phyloP scores from a whole-genome alignment of 2,888 invertebrate genomes.

The Chydorus sphaericus region DNA sequence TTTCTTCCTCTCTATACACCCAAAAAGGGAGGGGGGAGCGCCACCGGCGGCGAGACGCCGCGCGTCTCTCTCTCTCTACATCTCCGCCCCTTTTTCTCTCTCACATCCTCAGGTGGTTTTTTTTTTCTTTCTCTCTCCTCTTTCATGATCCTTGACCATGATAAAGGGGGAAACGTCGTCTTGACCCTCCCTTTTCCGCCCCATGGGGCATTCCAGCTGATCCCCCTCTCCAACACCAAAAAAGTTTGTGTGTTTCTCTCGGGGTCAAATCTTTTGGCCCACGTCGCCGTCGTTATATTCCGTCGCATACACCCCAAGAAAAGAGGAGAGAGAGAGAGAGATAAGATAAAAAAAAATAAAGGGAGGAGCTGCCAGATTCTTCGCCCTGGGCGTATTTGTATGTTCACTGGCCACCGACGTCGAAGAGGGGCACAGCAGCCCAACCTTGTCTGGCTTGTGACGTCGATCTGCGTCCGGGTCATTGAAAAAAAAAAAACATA shows the following conservation, averaged over 20 bases:
- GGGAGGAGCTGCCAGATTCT: neutral
- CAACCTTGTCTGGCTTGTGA: constrained; percentile 8
- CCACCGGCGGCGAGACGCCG: constrained; percentile 3
- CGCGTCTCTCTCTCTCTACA: neutral
- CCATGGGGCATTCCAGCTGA: neutral
- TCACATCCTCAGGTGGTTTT: constrained; percentile 2
- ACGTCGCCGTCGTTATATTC: neutral
- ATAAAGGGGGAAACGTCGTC: neutral
- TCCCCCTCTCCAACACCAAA: neutral
- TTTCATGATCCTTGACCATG: neutral
- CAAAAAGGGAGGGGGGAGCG: too few relatives aligned
- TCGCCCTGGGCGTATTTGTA: too few relatives aligned
- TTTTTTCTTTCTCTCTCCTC: neutral
- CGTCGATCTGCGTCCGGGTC: constrained; percentile 7
- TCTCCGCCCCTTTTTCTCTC: neutral
- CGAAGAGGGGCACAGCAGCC: neutral
- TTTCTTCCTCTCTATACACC: too few relatives aligned
- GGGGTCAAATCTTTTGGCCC: too few relatives aligned
- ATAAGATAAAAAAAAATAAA: neutral
- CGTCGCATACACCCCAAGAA: neutral
- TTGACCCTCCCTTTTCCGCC: neutral
- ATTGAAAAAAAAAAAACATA: too few relatives aligned
- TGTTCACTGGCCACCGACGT: constrained; percentile 6
- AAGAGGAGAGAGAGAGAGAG: neutral
- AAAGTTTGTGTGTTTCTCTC: neutral